Conservation (phyloP, 2,113 vertebrate genomes). For the Penelope pileata region DNA sequence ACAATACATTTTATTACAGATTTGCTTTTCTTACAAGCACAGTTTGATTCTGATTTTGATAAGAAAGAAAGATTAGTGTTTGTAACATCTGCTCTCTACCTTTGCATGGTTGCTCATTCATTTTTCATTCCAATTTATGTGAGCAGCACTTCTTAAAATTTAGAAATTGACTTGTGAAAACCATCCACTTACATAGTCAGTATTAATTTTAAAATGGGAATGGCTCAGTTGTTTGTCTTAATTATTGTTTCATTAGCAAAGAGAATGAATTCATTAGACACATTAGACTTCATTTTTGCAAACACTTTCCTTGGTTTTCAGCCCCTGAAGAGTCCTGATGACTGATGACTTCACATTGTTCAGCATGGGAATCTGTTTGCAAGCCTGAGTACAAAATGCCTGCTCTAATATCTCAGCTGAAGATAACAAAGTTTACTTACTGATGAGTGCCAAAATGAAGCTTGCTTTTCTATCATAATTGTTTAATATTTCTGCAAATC, state of each 20-base stretch:
- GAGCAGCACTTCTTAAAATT: background rate
- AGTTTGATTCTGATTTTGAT: background rate
- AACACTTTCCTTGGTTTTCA: background rate
- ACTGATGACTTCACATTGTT: background rate
- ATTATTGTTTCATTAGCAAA: background rate
- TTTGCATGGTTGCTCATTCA: background rate
- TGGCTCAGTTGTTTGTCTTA: background rate
- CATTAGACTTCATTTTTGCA: background rate
- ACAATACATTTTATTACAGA: background rate
- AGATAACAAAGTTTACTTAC: background rate
- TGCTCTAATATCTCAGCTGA: background rate
- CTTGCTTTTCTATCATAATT: background rate
- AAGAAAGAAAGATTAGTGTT: background rate
- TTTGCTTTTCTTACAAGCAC: background rate
- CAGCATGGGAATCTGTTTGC: background rate
- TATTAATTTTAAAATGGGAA: conserved; percentile 1
- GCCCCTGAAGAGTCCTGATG: background rate
- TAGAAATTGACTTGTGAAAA: background rate
- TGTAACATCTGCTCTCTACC: background rate
- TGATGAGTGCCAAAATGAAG: background rate
- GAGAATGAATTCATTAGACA: background rate
- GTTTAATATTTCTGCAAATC: background rate
- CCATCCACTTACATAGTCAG: background rate
- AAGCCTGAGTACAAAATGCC: background rate
- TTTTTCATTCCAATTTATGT: background rate